A percentile compares a stretch with the other conserved stretches of the same genome.
Conservation (phyloP, 2,797 vertebrate genomes). For the Sebastes matsubarae region DNA sequence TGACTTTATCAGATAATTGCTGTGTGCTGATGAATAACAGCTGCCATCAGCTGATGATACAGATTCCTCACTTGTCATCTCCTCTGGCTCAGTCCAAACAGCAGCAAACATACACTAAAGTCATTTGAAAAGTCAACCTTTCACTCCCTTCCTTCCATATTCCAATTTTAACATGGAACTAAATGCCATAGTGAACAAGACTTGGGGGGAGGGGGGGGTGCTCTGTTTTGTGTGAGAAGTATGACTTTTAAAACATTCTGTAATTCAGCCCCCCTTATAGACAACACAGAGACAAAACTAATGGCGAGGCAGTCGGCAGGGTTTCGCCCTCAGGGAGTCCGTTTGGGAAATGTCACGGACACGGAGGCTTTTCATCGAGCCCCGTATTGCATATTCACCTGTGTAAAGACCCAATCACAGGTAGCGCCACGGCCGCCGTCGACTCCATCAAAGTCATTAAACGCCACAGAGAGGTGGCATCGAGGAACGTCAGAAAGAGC, state of each 20-base stretch:
- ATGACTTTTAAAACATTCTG: slow-evolving; percentile 35
- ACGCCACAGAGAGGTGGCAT: background rate
- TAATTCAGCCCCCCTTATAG: slow-evolving; percentile 9
- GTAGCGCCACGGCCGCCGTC: background rate
- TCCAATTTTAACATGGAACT: slow-evolving; percentile 25
- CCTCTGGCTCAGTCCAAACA: background rate
- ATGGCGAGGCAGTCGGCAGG: background rate
- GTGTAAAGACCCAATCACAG: slow-evolving; percentile 32
- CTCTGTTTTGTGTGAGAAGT: slow-evolving; percentile 16
- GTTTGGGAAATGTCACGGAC: slow-evolving; percentile 37
- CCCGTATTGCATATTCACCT: slow-evolving; percentile 24
- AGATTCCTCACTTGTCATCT: slow-evolving; percentile 1
- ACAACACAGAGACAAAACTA: slow-evolving; percentile 33
- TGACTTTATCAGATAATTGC: slow-evolving; percentile 19
- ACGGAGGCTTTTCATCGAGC: slow-evolving; percentile 1
- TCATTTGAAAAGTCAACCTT: background rate
- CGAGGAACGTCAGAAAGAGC: background rate
- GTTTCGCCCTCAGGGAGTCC: slow-evolving; percentile 30
- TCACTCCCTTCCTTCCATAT: background rate
- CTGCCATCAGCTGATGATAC: background rate
- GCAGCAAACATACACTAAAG: background rate
- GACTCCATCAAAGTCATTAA: background rate
- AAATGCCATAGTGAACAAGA: slow-evolving; percentile 9
- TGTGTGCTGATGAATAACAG: slow-evolving; percentile 14
- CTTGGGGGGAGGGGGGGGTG: background rate